These are phyloP conservation scores for Acanthochromis polyacanthus DNA, from an alignment of 2,113 vertebrate genomes.

Conservation along the genomic window DNA sequence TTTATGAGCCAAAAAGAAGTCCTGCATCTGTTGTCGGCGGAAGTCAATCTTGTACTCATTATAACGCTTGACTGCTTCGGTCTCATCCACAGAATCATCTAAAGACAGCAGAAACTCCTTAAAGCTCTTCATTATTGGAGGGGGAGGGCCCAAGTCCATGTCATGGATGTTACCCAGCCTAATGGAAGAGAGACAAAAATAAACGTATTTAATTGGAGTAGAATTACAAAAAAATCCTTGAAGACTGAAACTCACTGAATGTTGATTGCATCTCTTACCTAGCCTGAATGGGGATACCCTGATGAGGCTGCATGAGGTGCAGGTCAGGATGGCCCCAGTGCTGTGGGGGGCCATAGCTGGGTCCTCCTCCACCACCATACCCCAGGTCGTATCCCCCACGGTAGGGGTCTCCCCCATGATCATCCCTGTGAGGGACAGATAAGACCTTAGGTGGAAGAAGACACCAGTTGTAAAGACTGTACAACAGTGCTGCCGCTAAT, in stretches of 20 bases:
- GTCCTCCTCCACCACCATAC: conserved; percentile 91
- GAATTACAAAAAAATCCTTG: no score
- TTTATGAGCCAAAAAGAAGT: conserved; percentile 95
- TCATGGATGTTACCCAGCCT: conserved; percentile 94
- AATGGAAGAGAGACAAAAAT: not conserved
- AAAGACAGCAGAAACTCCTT: conserved; percentile 93
- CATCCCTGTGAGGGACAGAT: conserved; percentile 86
- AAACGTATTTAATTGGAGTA: no score
- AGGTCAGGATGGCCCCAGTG: conserved; percentile 94
- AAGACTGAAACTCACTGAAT: not conserved
- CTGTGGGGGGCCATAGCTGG: conserved; percentile 93
- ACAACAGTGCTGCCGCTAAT: not conserved
- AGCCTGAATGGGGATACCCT: conserved; percentile 93
- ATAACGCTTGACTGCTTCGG: conserved; percentile 93
- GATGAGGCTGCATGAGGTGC: conserved; percentile 92
- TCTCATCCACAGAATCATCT: conserved; percentile 95
- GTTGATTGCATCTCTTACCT: conserved; percentile 81
- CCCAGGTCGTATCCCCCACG: conserved; percentile 92
- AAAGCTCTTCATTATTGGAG: conserved; percentile 93
- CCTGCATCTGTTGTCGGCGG: conserved; percentile 95
- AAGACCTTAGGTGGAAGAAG: not conserved
- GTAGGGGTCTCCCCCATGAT: conserved; percentile 92
- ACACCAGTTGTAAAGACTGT: not conserved
- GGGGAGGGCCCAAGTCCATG: conserved; percentile 89
- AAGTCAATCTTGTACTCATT: conserved; percentile 96